Percentiles rank a stretch among this genome's conserved stretches.
Conservation (phyloP, 2,113 vertebrate species). For the Piprites chloris region DNA sequence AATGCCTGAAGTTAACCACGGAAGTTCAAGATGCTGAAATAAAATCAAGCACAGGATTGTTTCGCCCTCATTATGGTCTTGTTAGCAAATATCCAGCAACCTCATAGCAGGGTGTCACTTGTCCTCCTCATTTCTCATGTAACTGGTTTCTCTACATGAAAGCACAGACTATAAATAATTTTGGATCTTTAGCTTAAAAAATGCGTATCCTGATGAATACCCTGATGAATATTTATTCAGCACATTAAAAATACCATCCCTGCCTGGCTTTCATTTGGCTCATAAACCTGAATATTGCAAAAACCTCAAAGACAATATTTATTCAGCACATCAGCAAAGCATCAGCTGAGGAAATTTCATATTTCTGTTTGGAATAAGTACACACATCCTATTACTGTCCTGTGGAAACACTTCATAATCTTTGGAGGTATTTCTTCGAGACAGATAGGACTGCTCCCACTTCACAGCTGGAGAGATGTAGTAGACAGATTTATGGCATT, state of each 20-base stretch:
- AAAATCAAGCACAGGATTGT: not conserved
- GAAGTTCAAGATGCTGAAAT: not conserved
- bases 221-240: conserved; percentile 43
- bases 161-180: conserved; percentile 1
- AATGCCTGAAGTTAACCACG: not conserved
- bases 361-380: not conserved
- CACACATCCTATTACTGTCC: not conserved
- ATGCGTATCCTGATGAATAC: conserved; percentile 31
- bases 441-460: not conserved
- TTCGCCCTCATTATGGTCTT: not conserved
- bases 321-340: not conserved
- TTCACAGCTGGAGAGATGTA: conserved; percentile 7
- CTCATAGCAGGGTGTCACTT: not conserved
- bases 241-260: conserved; percentile 22
- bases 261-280: conserved; percentile 28
- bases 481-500: not conserved
- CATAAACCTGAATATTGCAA: not conserved
- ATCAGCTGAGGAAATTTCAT: not conserved
- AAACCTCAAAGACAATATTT: conserved; percentile 10
- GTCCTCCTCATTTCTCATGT: not conserved
- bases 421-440: not conserved
- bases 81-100: conserved; percentile 8
- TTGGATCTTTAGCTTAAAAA: conserved; percentile 37
- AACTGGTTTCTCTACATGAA: not conserved
- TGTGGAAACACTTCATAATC: not conserved